Evolutionary conservation across 2,888 invertebrate genomes (phyloP).

Genomic region (Homarus gammarus): DNA sequence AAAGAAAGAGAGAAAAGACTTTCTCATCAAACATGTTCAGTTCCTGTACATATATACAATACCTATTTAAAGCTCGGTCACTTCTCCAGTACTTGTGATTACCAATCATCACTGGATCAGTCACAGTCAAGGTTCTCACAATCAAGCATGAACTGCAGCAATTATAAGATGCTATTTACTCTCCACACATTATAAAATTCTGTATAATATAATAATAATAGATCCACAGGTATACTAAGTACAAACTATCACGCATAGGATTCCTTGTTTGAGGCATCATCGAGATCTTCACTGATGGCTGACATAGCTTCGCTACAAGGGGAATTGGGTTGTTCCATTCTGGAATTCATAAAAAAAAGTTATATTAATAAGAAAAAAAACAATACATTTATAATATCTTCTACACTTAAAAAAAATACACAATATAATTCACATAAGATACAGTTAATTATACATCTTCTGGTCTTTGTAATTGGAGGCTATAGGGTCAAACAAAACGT

Average conservation of each 20-base stretch:
- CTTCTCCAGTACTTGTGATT: conserved; percentile 57
- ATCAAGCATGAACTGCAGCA: conserved; percentile 49
- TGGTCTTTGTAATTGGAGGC: too few species aligned
- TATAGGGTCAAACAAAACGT: too few species aligned
- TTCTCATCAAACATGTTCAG: conserved; percentile 41
- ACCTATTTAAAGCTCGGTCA: conserved; percentile 68
- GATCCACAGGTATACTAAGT: conserved; percentile 38
- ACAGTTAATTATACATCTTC: too few species aligned
- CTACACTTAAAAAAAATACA: too few species aligned
- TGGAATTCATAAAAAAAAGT: neutral
- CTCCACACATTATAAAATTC: conserved; percentile 28
- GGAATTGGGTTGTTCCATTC: conserved; percentile 55
- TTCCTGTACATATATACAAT: conserved; percentile 71
- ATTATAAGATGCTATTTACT: conserved; percentile 14
- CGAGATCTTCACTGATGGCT: conserved; percentile 62
- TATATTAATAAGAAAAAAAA: neutral
- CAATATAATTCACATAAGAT: too few species aligned
- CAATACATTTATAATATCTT: too few species aligned
- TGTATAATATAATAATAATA: conserved; percentile 11
- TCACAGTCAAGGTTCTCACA: conserved; percentile 44
- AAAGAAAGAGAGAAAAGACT: conserved; percentile 43
- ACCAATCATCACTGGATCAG: conserved; percentile 50
- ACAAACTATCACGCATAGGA: conserved; percentile 68
- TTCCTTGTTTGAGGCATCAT: conserved; percentile 50
- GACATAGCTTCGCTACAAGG: conserved; percentile 64